Base-by-base conservation (phyloP, 2,113 vertebrate species). In the Neopipo cinnamomea region DNA sequence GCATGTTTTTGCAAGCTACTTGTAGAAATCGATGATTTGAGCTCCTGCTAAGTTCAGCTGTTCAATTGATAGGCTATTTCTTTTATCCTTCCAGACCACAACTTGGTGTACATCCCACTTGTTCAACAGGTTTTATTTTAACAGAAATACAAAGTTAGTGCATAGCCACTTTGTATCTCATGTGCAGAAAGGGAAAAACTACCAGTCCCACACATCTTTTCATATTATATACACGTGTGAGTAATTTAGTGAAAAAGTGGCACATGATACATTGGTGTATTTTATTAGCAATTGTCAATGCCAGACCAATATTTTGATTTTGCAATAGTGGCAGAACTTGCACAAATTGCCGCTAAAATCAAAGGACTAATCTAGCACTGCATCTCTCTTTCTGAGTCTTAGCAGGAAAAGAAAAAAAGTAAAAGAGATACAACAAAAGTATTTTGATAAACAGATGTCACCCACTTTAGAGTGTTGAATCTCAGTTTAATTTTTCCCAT, bases 401-500 rank as follows among this genome's bases (percentile, higher is more conserved):
- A 68, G 71, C 55, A 92, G 75, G 50, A 19, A 66, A 42, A 31
- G n/a, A 73, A 87, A 78, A 78, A 82, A 91, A 76, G 81, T 59
- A 59, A 74, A 68, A 90, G 68, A 95, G 56, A 91, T 52, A 83
- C 37, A 93, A 68, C 14, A 50, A 3, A 85, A 83, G 42, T 72
- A 42, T 95, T 96, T 94, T 86, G 44, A 84, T 97, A 95, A 96
- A 93, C 93, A 94, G 37, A 90, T 94, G 73, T 91, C 95, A 94
- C 47, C 85, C 66, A 73, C 83, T 93, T 93, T 68, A 58, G 94
- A 96, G 86, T 88, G 42, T 46, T 89, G 84, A 92, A 89, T 93
- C 80, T 84, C 73, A 82, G 85, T 95, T 92, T 94, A 87, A 76
- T 87, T 96, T 95, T 97, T 96, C 96, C 92, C 91, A 94, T 94